Evolutionary conservation across 2,113 vertebrate genomes (phyloP).

Genomic region (Mus spicilegus): DNA sequence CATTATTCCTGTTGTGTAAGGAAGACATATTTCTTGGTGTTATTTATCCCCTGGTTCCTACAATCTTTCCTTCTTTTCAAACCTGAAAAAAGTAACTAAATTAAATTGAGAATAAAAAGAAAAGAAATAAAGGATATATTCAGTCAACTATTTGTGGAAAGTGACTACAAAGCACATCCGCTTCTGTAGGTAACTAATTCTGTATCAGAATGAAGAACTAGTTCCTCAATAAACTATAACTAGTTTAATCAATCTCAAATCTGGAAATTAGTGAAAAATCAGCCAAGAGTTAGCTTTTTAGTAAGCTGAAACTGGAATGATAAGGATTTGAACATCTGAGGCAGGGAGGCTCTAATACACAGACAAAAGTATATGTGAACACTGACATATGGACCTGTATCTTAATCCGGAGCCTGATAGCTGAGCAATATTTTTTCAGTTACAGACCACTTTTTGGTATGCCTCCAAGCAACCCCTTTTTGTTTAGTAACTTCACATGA

Average conservation of each 20-base stretch:
- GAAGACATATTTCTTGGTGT: neutral
- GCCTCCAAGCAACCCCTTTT: neutral
- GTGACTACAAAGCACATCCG: neutral
- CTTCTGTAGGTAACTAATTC: neutral
- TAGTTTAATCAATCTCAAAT: neutral
- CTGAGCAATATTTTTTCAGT: neutral
- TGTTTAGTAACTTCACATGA: neutral
- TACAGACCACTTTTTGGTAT: neutral
- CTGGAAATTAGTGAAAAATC: neutral
- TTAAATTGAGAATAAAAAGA: neutral
- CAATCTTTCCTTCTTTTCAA: neutral
- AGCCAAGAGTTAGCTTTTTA: neutral
- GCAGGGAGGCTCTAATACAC: neutral
- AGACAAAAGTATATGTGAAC: neutral
- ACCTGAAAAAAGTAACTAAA: neutral
- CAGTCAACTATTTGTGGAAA: neutral
- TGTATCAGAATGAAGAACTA: neutral
- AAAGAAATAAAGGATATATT: neutral
- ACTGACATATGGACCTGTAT: neutral
- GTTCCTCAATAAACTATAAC: neutral
- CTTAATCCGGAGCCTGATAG: accelerated
- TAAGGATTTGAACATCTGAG: neutral
- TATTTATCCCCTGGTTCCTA: neutral
- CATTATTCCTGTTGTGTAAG: neutral
- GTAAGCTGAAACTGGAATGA: neutral